These are phyloP conservation scores for Phylloscopus collybita DNA, from an alignment of 2,797 vertebrate genomes.

Conservation along the genomic window DNA sequence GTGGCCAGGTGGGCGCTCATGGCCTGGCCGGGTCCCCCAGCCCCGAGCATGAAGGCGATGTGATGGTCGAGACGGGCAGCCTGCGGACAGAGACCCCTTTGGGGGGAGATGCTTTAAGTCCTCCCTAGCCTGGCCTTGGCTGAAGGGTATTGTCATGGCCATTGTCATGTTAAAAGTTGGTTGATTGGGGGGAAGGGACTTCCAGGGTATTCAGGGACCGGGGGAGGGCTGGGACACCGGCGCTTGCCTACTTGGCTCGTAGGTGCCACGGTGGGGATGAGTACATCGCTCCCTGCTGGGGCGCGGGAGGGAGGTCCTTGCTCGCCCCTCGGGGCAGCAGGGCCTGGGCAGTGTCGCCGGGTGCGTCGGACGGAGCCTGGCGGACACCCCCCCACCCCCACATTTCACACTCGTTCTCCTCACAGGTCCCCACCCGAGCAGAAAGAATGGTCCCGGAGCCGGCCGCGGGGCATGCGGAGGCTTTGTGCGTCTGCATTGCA, in stretches of 20 bases:
- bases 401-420: neutral
- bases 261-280: neutral
- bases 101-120: neutral
- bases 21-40: neutral
- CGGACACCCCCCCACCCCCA: neutral
- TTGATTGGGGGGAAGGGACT: constrained; percentile 44
- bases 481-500: constrained; percentile 15
- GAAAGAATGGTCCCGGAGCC: neutral
- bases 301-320: neutral
- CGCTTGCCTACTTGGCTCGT: neutral
- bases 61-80: neutral
- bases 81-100: neutral
- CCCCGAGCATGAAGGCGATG: neutral
- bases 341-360: neutral
- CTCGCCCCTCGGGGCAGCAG: neutral
- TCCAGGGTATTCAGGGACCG: neutral
- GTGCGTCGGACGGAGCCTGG: neutral
- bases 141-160: constrained; percentile 21
- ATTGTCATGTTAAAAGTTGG: constrained; percentile 72
- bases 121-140: neutral
- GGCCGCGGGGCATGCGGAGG: neutral
- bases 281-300: neutral
- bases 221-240: neutral
- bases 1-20: constrained; percentile 45
- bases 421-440: neutral